phyloP scores from a whole-genome alignment of 2,888 invertebrate genomes.

The Hypomecis atomaria region DNA sequence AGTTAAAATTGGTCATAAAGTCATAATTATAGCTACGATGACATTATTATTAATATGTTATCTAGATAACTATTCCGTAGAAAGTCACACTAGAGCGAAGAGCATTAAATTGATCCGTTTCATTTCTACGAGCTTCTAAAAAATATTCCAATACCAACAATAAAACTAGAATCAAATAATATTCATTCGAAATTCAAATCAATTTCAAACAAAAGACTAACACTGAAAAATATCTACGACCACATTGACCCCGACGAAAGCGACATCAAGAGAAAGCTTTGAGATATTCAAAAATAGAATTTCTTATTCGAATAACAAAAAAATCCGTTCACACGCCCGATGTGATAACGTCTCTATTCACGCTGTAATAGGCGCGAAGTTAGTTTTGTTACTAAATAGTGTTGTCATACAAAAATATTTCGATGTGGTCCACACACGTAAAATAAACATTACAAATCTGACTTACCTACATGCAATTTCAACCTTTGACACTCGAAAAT shows the following conservation, averaged over 20 bases:
- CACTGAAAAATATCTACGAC: conserved; percentile 48
- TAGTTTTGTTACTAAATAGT: conserved; percentile 56
- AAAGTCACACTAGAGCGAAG: too few species aligned
- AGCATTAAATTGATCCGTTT: too few species aligned
- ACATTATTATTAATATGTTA: too few species aligned
- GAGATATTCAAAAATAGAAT: conserved; percentile 53
- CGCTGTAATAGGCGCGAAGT: conserved; percentile 62
- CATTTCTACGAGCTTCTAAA: too few species aligned
- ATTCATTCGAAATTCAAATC: conserved; percentile 21
- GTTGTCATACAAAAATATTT: conserved; percentile 60
- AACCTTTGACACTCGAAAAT: conserved; percentile 9
- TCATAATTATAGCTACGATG: too few species aligned
- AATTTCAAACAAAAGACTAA: conserved; percentile 6
- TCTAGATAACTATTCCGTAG: too few species aligned
- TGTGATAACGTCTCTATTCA: conserved; percentile 62
- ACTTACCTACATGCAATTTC: conserved; percentile 9
- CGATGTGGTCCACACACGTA: conserved; percentile 22
- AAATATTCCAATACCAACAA: neutral
- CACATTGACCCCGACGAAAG: conserved; percentile 63
- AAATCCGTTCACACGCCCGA: conserved; percentile 67
- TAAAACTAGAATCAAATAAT: neutral
- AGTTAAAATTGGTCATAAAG: too few species aligned
- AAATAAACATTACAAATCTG: conserved; percentile 15
- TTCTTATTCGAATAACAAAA: conserved; percentile 36
- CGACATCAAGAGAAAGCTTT: conserved; percentile 70